A percentile compares a stretch with the other conserved stretches of the same genome.
These are phyloP conservation scores for Dipodomys ordii DNA, from an alignment of 2,113 vertebrate genomes.

Conservation along the genomic window DNA sequence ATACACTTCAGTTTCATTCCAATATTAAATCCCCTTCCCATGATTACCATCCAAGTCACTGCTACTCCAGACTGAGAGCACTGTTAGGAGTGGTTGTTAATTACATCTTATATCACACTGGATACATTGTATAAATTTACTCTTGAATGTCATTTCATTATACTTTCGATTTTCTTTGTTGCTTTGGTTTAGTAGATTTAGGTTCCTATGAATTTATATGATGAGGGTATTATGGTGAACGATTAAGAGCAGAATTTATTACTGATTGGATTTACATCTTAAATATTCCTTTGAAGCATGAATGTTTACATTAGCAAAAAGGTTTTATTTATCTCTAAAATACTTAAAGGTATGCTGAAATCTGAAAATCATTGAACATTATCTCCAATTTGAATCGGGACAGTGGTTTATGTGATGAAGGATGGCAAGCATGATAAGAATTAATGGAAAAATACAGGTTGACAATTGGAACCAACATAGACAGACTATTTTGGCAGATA, in stretches of 20 bases:
- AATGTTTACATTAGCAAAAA: not conserved
- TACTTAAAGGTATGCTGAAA: not conserved
- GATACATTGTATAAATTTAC: not conserved
- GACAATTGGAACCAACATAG: not conserved
- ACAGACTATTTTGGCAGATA: not conserved
- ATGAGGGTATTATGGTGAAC: not conserved
- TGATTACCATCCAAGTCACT: rapidly evolving
- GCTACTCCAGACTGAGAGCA: not conserved
- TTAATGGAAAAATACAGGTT: not conserved
- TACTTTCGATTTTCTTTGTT: not conserved
- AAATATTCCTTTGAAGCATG: not conserved
- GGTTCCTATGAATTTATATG: not conserved
- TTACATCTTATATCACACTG: not conserved
- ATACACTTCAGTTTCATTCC: not conserved
- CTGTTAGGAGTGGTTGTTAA: not conserved
- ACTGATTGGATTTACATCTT: not conserved
- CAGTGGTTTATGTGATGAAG: not conserved
- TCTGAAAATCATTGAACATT: not conserved
- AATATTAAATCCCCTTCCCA: not conserved
- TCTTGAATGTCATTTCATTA: not conserved
- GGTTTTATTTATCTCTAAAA: not conserved
- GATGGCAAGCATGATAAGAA: not conserved
- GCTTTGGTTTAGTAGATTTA: not conserved
- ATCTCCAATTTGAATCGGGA: not conserved
- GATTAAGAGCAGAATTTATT: not conserved